Evolutionary conservation across 2,797 vertebrate species (phyloP), one percentile per base, ranked within the genome.

Genomic region (Botia almorhae): DNA sequence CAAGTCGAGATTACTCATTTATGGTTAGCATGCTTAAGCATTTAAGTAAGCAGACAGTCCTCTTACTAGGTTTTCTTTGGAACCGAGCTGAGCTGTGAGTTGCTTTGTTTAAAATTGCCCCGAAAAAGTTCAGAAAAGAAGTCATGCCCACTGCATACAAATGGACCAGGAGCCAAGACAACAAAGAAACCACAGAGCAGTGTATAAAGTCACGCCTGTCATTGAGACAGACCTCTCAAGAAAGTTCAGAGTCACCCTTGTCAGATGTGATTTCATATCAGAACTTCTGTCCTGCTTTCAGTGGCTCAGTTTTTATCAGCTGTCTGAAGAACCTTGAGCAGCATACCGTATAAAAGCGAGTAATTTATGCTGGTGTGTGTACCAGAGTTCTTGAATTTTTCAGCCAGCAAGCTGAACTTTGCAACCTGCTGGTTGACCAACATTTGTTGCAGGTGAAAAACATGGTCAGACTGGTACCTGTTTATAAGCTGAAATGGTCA

Each of bases 191-290:
- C 17, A 29, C 61, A 11, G 19, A 13, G 19, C 53, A 36, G 14
- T 19, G 17, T 76, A 29, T 71, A 36, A 64, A 50, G 12, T 21
- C 26, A 71, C 16, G 39, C 29, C 68, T 71, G 69, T 76, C 33
- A 50, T 21, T 48, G 36, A 48, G 56, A 60, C 68, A 56, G 29
- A 19, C 39, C 5, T 78, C 53, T 69, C 39, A 67, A 56, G 23
- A 58, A 0, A 11, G 69, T 19, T 72, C 50, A 56, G 7, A 74
- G 61, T 67, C 60, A 48, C 19, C 21, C 51, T 33, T 73, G 69
- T 80, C 63, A 74, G 50, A 61, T 67, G 19, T 55, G 33, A 55
- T 53, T 21, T 61, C 64, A 39, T 64, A 21, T 71, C 43, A 82
- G 23, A 74, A 61, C 13, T 4, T 69, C 46, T 74, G 75, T 65